Conservation (phyloP, 2,888 invertebrate genomes). For the Tupiocoris notatus region DNA sequence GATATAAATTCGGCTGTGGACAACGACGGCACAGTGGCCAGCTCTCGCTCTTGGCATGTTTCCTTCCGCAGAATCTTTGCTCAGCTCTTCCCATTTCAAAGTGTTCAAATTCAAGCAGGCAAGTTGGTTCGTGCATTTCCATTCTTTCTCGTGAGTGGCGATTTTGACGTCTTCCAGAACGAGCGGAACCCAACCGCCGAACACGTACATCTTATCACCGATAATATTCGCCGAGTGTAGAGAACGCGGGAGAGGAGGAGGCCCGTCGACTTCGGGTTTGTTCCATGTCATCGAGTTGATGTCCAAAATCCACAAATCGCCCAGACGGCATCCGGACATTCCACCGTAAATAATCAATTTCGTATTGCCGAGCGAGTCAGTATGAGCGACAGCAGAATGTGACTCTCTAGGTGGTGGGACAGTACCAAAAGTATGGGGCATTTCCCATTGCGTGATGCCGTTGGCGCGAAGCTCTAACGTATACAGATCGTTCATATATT, state of each 20-base stretch:
- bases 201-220: conserved; percentile 94
- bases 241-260: conserved; percentile 88
- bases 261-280: conserved; percentile 81
- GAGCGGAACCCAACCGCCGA: conserved; percentile 99
- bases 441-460: conserved; percentile 77
- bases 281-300: conserved; percentile 93
- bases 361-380: conserved; percentile 74
- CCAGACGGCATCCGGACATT: conserved; percentile 95
- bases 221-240: conserved; percentile 95
- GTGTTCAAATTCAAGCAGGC: conserved; percentile 89
- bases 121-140: conserved; percentile 98
- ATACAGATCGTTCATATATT: conserved; percentile 95
- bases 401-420: conserved; percentile 94
- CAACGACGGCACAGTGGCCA: conserved; percentile 96
- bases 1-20: conserved; percentile 92
- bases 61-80: conserved; percentile 82
- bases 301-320: conserved; percentile 95
- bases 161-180: conserved; percentile 84
- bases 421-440: conserved; percentile 84
- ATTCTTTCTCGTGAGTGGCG: conserved; percentile 93
- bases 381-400: conserved; percentile 90
- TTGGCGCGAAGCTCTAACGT: conserved; percentile 83
- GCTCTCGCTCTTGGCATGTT: conserved; percentile 91
- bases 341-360: conserved; percentile 95
- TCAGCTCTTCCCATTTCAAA: conserved; percentile 90